Percentiles rank a stretch among this genome's conserved stretches.
Conservation (phyloP, 1,140 invertebrate species). For the Sitobion miscanthi region DNA sequence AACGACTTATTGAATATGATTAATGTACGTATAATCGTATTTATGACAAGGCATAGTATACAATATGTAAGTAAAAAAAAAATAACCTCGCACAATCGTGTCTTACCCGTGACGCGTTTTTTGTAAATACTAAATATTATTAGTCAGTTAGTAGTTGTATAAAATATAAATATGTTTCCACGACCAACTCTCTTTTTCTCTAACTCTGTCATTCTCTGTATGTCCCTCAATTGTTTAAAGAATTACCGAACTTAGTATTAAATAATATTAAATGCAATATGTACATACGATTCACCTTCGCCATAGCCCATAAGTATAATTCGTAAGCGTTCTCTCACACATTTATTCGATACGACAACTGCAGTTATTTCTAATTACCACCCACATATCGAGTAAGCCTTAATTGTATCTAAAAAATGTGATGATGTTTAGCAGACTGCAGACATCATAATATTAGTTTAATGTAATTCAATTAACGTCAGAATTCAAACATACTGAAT, state of each 20-base stretch:
- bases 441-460: not conserved
- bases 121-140: conserved; percentile 41
- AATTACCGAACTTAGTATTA: not conserved
- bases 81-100: conserved; percentile 7
- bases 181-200: not conserved
- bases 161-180: not conserved
- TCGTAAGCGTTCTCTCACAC: not conserved
- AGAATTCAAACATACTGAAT: not conserved
- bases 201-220: not conserved
- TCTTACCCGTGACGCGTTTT: conserved; percentile 30
- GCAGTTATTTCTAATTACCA: not conserved
- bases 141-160: not conserved
- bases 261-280: not conserved
- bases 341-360: not conserved
- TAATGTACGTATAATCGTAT: conserved; percentile 40
- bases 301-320: not conserved
- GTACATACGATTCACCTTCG: not conserved
- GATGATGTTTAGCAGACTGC: not conserved
- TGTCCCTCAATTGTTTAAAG: not conserved
- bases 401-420: not conserved
- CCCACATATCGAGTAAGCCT: not conserved
- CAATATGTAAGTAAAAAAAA: not conserved
- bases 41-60: conserved; percentile 24
- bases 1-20: conserved; percentile 46
- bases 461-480: not conserved